Evolutionary conservation across 2,888 invertebrate species (phyloP), one percentile per base, ranked within the genome.

Genomic region (Macrophya alboannulata): DNA sequence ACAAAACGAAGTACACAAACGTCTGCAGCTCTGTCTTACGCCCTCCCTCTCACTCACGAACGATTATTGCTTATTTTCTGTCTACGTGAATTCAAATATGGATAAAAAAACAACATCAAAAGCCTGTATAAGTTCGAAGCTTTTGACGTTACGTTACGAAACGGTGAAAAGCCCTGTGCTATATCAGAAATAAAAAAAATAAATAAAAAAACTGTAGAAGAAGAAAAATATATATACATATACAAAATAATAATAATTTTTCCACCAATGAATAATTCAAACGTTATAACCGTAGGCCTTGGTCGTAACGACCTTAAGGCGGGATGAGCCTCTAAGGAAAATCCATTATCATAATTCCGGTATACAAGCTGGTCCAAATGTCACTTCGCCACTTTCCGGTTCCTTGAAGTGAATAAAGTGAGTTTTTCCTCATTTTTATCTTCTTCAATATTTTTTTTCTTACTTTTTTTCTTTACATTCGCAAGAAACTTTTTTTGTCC

Each of bases 61-160:
- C 45, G 72, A 74, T 74, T 74, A 45, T 74, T 74, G 72, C 43
- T 45, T 74, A 74, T 74, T 74, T 74, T 74, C 43, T 45, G 43
- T 71, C 72, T 31, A 86, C 84, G 74, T 84, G 87, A 87, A 91
- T 90, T 89, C 89, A 90, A 90, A 90, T 90, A 17, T 17, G 68
- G 6, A 17, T 1, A 55, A 68, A 88, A 89, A 88, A n/a, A n/a
- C n/a, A n/a, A 88, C 87, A 88, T 89, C 90, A 90, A 87, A 85
- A 84, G 55, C 81, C 83, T 71, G 25, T 43, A 59, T 31, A 72
- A 85, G n/a, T 8, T 17, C 8, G 62, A 86, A 86, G 82, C 74
- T 83, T 82, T 86, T 82, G 86, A 85, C 85, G 86, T 68, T 40
- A 72, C 45, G 21, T 68, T 40, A 68, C 40, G 21, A 31, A 31